A percentile compares a stretch with the other conserved stretches of the same genome.
These are phyloP conservation scores for Polypterus bichir DNA, from an alignment of 2,113 vertebrate genomes.

Conservation along the genomic window DNA sequence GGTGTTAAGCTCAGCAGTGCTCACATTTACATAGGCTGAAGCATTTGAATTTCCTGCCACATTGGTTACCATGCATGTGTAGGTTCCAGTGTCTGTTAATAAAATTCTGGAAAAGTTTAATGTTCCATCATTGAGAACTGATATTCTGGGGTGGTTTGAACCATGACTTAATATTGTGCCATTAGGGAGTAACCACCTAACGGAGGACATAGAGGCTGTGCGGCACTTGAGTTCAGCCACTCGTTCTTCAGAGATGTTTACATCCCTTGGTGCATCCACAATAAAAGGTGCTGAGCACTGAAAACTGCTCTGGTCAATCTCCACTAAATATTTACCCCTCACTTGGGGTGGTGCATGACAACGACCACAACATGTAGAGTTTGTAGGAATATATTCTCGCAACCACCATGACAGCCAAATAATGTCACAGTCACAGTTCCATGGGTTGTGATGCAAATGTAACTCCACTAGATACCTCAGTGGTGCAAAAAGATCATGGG, in stretches of 20 bases:
- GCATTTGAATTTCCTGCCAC: slow-evolving; percentile 94
- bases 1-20: slow-evolving; percentile 89
- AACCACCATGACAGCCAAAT: slow-evolving; percentile 96
- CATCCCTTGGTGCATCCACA: slow-evolving; percentile 78
- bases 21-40: slow-evolving; percentile 92
- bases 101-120: slow-evolving; percentile 89
- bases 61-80: slow-evolving; percentile 97
- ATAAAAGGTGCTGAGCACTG: slow-evolving; percentile 92
- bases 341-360: slow-evolving; percentile 82
- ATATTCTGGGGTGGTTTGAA: slow-evolving; percentile 76
- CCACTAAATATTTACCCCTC: slow-evolving; percentile 81
- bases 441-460: slow-evolving; percentile 94
- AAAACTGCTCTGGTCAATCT: slow-evolving; percentile 85
- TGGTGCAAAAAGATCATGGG: slow-evolving; percentile 90
- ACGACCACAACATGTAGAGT: slow-evolving; percentile 92
- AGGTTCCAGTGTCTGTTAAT: slow-evolving; percentile 74
- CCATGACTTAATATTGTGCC: slow-evolving; percentile 88
- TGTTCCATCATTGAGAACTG: slow-evolving; percentile 85
- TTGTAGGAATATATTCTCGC: slow-evolving; percentile 89
- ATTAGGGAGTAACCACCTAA: slow-evolving; percentile 86
- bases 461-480: slow-evolving; percentile 88
- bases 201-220: slow-evolving; percentile 85
- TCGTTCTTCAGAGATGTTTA: slow-evolving; percentile 89
- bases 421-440: slow-evolving; percentile 92
- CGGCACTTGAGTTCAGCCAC: slow-evolving; percentile 85